Evolutionary conservation across 2,888 invertebrate genomes (phyloP).

Genomic region (Drosophila bunnanda): DNA sequence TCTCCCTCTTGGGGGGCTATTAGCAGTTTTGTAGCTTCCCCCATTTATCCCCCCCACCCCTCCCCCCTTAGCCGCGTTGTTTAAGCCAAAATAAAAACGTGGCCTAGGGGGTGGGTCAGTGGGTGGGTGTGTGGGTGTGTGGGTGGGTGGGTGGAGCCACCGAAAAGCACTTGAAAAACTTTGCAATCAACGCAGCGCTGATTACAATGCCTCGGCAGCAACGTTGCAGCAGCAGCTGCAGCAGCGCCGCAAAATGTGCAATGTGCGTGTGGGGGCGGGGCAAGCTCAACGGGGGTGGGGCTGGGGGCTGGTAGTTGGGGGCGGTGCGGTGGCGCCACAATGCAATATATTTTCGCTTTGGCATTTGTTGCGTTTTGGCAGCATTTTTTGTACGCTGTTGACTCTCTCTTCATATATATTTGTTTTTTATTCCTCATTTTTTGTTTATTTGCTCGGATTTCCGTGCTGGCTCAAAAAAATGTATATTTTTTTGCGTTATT

Average conservation of each 20-base stretch:
- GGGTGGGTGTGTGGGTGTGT: not conserved
- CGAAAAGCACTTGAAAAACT: conserved; percentile 73
- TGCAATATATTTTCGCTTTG: conserved; percentile 66
- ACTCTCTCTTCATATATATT: conserved; percentile 2
- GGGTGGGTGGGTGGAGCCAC: conserved; percentile 11
- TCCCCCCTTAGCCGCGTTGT: not conserved
- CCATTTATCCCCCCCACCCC: not conserved
- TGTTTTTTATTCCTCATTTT: too few species aligned
- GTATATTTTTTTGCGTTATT: conserved; percentile 36
- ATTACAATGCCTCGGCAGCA: conserved; percentile 65
- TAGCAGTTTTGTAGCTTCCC: conserved; percentile 48
- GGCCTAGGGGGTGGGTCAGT: not conserved
- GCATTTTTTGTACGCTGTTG: conserved; percentile 34
- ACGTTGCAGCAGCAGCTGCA: conserved; percentile 49
- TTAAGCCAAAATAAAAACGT: conserved; percentile 35
- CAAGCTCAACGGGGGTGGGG: too few species aligned
- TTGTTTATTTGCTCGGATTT: conserved; percentile 44
- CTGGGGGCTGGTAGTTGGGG: not conserved
- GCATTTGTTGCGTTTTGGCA: conserved; percentile 70
- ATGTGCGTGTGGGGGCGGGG: conserved; percentile 66
- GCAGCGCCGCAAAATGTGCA: conserved; percentile 68
- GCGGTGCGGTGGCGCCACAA: conserved; percentile 28
- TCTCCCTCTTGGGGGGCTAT: conserved; percentile 36
- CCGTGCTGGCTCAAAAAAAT: conserved; percentile 37
- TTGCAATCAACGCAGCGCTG: conserved; percentile 75